These are phyloP conservation scores for Butorides virescens DNA, from an alignment of 2,113 vertebrate species.

Conservation along the genomic window DNA sequence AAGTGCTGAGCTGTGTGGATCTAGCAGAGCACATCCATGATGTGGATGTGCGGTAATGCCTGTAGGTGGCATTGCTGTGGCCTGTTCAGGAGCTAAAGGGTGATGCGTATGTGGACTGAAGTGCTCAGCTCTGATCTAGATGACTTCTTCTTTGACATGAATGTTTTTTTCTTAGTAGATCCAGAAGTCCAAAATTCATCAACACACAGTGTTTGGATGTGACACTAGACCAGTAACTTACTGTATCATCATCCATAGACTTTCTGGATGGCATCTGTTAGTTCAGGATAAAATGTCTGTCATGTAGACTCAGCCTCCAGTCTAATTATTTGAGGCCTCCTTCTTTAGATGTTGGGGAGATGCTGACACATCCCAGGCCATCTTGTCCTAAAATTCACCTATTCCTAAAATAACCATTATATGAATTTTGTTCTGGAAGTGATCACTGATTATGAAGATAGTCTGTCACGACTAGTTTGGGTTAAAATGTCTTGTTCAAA, in stretches of 20 bases:
- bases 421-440: background rate
- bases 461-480: background rate
- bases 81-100: background rate
- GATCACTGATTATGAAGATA: background rate
- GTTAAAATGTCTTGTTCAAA: background rate
- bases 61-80: background rate
- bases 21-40: background rate
- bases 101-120: background rate
- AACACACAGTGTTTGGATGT: background rate
- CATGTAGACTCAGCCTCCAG: background rate
- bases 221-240: background rate
- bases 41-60: background rate
- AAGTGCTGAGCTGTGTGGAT: background rate
- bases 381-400: background rate
- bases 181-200: background rate
- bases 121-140: background rate
- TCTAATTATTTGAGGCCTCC: background rate
- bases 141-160: background rate
- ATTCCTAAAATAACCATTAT: background rate
- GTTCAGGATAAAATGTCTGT: background rate
- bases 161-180: background rate
- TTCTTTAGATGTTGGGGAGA: background rate
- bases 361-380: background rate
- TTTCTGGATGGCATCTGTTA: background rate
- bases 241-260: background rate